Base-by-base conservation (phyloP, 2,888 invertebrate species). In the Erebia epiphron region DNA sequence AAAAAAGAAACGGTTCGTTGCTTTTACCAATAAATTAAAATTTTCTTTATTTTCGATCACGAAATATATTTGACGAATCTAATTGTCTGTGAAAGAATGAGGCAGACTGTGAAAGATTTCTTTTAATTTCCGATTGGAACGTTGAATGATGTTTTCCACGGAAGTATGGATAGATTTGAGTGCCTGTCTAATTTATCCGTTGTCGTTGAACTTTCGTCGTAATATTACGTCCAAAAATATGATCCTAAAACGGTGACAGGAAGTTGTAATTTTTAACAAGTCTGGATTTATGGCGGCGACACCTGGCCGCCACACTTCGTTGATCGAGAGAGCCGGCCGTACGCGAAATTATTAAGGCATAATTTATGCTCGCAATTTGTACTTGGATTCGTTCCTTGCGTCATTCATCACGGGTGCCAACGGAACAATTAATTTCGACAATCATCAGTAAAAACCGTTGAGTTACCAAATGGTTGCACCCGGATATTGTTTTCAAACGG, bases 1-100 rank as follows among this genome's bases (percentile, higher is more conserved):
- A 93, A 92, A n/a, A 93, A 93, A 91, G 87, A 83, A 90, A 91
- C 89, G 92, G 91, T 92, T 92, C 92, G 90, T 91, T 92, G 91
- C 89, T 89, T 90, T 89, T 90, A 89, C 88, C 88, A 91, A 90
- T 91, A 92, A 92, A 91, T 92, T 90, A 92, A 92, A 88, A 89
- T 82, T 85, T 86, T 91, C 87, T 90, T 91, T 90, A 90, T 89
- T 90, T 90, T 86, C 85, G 81, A 87, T 87, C 86, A 78, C 78
- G 80, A 82, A 82, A 84, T 85, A 86, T 84, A 85, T 86, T 86
- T 77, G 79, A 79, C 75, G 76, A 73, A 75, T 76, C 70, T 74
- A 73, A 75, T 75, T 74, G 75, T 72, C 73, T 43, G 68, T 60
- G 43, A 66, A 54, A 50, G 16, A 66, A 68, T 68, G 43, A 46